These are phyloP conservation scores for Mesorhabditis sp. DNA, from an alignment of 2,888 invertebrate genomes.

Conservation along the genomic window DNA sequence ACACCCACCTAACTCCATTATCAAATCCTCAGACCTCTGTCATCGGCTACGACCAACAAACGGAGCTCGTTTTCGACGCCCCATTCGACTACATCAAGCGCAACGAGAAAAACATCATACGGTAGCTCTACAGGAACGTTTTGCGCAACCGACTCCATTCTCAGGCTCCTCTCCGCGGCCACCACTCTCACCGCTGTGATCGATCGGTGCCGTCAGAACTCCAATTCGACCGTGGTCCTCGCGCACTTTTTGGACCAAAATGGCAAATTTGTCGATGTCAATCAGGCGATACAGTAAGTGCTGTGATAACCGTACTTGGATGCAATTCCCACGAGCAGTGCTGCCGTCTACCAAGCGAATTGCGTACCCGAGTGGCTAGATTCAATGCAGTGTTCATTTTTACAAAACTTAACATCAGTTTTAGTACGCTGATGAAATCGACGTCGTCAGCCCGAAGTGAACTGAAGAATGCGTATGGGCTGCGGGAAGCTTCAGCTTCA, in stretches of 20 bases:
- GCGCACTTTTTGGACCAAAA: conserved; percentile 31
- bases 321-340: not conserved
- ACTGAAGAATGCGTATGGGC: conserved; percentile 25
- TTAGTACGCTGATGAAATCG: conserved; percentile 22
- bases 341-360: not conserved
- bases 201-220: conserved; percentile 34
- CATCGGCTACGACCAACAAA: conserved; percentile 35
- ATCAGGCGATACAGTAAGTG: conserved; percentile 24
- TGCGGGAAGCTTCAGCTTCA: conserved; percentile 29
- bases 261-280: conserved; percentile 29
- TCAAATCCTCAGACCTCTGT: conserved; percentile 24
- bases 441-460: conserved; percentile 20
- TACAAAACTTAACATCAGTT: not conserved
- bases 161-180: conserved; percentile 30
- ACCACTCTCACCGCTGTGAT: conserved; percentile 29
- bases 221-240: conserved; percentile 36
- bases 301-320: not conserved
- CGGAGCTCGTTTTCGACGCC: conserved; percentile 35
- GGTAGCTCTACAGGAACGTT: conserved; percentile 12
- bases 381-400: not conserved
- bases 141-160: conserved; percentile 10
- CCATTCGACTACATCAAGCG: conserved; percentile 33
- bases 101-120: conserved; percentile 35
- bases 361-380: not conserved
- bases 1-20: no score